Base-by-base conservation (phyloP, 2,113 vertebrate genomes). In the Cyphomyrus discorhynchus region DNA sequence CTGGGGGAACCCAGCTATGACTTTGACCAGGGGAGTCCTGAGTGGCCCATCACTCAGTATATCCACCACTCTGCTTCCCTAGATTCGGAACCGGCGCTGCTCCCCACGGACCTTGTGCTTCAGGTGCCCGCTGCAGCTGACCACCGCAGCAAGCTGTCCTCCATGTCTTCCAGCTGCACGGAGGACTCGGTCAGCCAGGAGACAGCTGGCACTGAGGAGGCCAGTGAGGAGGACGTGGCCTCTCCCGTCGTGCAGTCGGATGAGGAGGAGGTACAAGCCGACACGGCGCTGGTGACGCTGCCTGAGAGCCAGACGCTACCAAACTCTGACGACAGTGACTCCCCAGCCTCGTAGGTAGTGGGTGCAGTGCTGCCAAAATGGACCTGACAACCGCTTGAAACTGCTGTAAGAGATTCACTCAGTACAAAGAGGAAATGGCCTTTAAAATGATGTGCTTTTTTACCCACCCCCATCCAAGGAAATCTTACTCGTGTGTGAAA, bases 231-330 rank as follows among this genome's bases (percentile, higher is more conserved):
- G 19, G 95, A 92, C 0, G 92, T 93, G 0, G 94, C 96, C 2
- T 94, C 95, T 0, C 97, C 96, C 0, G 49, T 96, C 0, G 92
- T 99, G 2, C 98, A 99, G 93, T 97, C 96, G 0, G 98, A 99
- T 0, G 98, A 99, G 89, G 98, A 99, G 89, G 98, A 98, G 1
- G 94, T 99, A 11, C 97, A 98, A 82, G 96, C 94, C 21, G 98
- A 99, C 93, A 96, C 94, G 35, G 95, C 94, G 4, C 94, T 98
- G n/a, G 93, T 94, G 15, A 88, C 88, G 93, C 95, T 90, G 88
- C 94, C 47, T 49, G 94, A 95, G 35, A 39, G 85, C 9, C 90
- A 89, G 31, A 4, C n/a, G 17, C 21, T 58, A 9, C 96, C 90
- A 9, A 92, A 90, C 90, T 96, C 95, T n/a, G 97, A 98, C 10